phyloP scores from a whole-genome alignment of 1,140 invertebrate genomes.

The Scylla paramamosain region DNA sequence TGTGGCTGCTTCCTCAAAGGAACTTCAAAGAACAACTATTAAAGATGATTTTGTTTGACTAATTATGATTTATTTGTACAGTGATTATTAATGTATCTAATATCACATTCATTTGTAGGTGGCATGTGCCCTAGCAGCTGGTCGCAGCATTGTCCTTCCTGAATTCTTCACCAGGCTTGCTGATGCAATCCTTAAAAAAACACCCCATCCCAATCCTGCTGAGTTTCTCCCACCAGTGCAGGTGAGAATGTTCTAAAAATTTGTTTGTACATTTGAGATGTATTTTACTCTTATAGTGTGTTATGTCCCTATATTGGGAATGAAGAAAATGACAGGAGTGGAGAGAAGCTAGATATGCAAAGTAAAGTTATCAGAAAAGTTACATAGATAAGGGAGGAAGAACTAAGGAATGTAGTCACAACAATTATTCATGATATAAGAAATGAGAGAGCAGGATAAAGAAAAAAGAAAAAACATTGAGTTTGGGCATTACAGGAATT shows the following conservation, averaged over 20 bases:
- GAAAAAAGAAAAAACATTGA: not conserved
- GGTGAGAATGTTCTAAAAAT: not conserved
- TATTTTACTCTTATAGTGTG: not conserved
- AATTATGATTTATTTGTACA: too few relatives aligned
- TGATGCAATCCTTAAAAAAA: constrained; percentile 36
- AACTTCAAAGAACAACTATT: too few relatives aligned
- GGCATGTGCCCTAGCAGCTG: constrained; percentile 52
- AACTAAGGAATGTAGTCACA: too few relatives aligned
- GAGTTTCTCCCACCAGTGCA: constrained; percentile 47
- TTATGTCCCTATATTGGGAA: too few relatives aligned
- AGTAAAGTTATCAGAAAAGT: too few relatives aligned
- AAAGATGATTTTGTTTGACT: too few relatives aligned
- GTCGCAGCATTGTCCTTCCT: constrained; percentile 53
- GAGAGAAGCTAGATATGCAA: too few relatives aligned
- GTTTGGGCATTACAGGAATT: constrained; percentile 32
- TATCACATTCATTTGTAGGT: constrained; percentile 42
- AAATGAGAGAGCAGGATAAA: not conserved
- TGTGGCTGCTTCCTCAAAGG: too few relatives aligned
- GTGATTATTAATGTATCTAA: too few relatives aligned
- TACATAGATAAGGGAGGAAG: too few relatives aligned
- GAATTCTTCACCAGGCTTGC: constrained; percentile 48
- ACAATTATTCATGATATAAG: not conserved
- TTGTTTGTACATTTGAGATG: not conserved
- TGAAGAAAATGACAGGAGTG: too few relatives aligned
- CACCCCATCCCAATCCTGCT: constrained; percentile 36